Evolutionary conservation across 2,888 invertebrate species (phyloP).

Genomic region (Eupeodes luniger): DNA sequence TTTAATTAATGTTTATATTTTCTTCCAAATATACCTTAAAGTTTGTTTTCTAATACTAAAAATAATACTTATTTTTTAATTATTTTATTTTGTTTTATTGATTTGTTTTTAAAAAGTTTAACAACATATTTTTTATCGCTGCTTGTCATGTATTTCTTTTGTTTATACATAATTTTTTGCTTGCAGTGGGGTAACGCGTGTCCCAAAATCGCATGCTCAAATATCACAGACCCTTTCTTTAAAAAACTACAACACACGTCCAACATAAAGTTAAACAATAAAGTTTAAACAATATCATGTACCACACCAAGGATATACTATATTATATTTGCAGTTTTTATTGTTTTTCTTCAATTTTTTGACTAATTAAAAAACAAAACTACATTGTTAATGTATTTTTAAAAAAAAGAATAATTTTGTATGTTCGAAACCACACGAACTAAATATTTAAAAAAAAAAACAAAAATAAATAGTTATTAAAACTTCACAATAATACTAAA

Average conservation of each 20-base stretch:
- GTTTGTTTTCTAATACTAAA: constrained; percentile 34
- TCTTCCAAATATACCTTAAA: constrained; percentile 40
- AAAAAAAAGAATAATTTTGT: constrained; percentile 19
- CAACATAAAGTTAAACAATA: constrained; percentile 71
- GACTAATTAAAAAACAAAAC: constrained; percentile 45
- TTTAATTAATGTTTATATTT: constrained; percentile 75
- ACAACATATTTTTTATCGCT: constrained; percentile 78
- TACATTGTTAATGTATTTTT: constrained; percentile 51
- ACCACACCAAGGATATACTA: constrained; percentile 51
- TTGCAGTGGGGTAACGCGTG: constrained; percentile 96
- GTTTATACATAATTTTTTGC: constrained; percentile 82
- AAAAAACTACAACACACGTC: constrained; percentile 58
- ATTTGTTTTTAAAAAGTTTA: constrained; percentile 47
- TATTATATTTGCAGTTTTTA: constrained; percentile 36
- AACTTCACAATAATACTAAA: constrained; percentile 54
- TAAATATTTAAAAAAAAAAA: constrained; percentile 18
- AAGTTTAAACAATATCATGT: constrained; percentile 47
- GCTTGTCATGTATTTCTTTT: constrained; percentile 78
- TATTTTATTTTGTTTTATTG: constrained; percentile 51
- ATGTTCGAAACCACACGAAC: constrained; percentile 35
- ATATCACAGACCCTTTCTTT: constrained; percentile 51
- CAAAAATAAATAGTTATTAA: constrained; percentile 48
- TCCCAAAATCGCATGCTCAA: constrained; percentile 93
- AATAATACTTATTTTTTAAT: constrained; percentile 24
- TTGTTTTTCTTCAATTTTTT: constrained; percentile 31